Evolutionary conservation across 2,888 invertebrate species (phyloP).

Genomic region (Microdon myrmicae): DNA sequence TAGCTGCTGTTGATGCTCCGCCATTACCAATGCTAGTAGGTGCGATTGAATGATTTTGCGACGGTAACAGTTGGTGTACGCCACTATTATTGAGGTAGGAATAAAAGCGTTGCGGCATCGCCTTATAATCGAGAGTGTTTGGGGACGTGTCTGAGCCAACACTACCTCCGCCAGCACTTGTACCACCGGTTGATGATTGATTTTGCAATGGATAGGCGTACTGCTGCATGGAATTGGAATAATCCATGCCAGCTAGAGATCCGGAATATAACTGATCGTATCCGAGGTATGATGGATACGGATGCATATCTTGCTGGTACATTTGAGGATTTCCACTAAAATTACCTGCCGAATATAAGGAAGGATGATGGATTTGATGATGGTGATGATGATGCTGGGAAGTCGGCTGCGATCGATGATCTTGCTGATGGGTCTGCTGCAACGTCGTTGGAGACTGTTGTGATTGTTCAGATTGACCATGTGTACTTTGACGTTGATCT

Average conservation of each 20-base stretch:
- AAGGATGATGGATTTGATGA: conserved; percentile 43
- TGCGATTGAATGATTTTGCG: conserved; percentile 24
- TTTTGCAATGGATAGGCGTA: conserved; percentile 44
- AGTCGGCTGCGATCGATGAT: conserved; percentile 43
- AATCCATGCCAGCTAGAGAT: conserved; percentile 55
- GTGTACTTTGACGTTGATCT: conserved; percentile 52
- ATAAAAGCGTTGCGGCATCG: conserved; percentile 58
- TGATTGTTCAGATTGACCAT: conserved; percentile 18
- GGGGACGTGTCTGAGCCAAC: conserved; percentile 22
- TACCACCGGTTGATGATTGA: conserved; percentile 16
- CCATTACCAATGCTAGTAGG: conserved; percentile 15
- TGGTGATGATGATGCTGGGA: conserved; percentile 54
- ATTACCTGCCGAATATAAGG: conserved; percentile 54
- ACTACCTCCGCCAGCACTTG: too few relatives aligned
- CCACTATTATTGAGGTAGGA: conserved; percentile 60
- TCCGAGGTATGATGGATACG: conserved; percentile 60
- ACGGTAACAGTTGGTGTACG: conserved; percentile 30
- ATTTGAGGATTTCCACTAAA: conserved; percentile 49
- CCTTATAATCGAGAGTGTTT: conserved; percentile 42
- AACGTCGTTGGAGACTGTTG: conserved; percentile 70
- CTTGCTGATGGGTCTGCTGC: conserved; percentile 67
- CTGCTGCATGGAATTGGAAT: conserved; percentile 51
- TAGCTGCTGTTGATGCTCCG: conserved; percentile 36
- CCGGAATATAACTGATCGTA: conserved; percentile 66
- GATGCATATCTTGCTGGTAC: conserved; percentile 54